These are phyloP conservation scores for Lacanobia wlatinum DNA, from an alignment of 2,888 invertebrate species.

Conservation along the genomic window DNA sequence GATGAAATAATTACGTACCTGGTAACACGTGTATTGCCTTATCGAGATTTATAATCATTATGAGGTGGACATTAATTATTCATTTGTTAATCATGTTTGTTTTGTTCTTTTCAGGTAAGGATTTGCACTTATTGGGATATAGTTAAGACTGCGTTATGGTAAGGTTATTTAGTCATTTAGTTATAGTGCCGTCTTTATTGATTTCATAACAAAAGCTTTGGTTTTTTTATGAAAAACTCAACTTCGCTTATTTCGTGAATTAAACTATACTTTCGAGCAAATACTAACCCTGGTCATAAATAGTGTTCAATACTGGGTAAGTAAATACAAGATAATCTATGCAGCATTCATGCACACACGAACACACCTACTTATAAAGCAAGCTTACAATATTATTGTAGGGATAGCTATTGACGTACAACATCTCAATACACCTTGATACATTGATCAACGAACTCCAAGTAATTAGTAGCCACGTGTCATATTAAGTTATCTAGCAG, in stretches of 20 bases:
- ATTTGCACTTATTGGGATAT: constrained; percentile 10
- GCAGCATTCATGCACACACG: not conserved
- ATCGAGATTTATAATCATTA: constrained; percentile 56
- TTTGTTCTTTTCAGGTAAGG: constrained; percentile 72
- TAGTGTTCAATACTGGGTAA: not conserved
- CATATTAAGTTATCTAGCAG: constrained; percentile 60
- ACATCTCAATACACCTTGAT: constrained; percentile 23
- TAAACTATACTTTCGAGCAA: not conserved
- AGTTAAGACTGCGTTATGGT: constrained; percentile 32
- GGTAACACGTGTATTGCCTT: constrained; percentile 59
- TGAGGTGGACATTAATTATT: constrained; percentile 33
- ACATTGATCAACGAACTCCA: constrained; percentile 30
- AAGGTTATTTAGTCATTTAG: constrained; percentile 29
- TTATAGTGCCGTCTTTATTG: not conserved
- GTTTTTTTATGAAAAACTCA: no score
- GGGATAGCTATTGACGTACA: constrained; percentile 1
- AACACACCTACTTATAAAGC: not conserved
- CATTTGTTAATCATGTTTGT: constrained; percentile 47
- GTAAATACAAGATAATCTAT: not conserved
- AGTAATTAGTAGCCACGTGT: constrained; percentile 49
- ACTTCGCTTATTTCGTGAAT: no score
- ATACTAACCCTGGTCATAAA: not conserved
- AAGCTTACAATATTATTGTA: constrained; percentile 4
- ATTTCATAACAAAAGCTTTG: not conserved
- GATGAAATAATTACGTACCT: constrained; percentile 59